Evolutionary conservation across 2,797 vertebrate species (phyloP).

Genomic region (Halcyon chelicuti): DNA sequence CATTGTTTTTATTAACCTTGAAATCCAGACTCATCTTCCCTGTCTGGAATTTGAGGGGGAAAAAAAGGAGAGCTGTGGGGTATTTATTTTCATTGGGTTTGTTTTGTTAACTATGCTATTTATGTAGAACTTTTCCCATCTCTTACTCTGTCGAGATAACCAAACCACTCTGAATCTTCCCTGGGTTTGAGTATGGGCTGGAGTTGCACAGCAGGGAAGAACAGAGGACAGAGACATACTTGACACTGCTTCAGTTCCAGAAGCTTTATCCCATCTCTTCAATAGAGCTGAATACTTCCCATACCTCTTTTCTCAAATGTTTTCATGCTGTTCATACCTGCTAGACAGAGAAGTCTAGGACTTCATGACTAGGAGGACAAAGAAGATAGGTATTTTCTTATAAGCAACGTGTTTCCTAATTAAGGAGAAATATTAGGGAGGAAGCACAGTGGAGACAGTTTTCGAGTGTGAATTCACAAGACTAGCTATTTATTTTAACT

Average conservation of each 20-base stretch:
- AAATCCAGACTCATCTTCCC: background rate
- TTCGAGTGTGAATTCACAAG: background rate
- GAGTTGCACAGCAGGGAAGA: accelerated
- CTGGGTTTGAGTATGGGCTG: background rate
- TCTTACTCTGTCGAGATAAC: background rate
- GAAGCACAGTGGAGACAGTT: background rate
- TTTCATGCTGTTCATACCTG: background rate
- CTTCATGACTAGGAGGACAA: background rate
- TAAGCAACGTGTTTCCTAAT: background rate
- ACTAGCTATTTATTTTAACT: background rate
- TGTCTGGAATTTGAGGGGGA: background rate
- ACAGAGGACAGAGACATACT: background rate
- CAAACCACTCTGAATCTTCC: background rate
- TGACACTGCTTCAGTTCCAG: background rate
- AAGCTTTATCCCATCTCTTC: background rate
- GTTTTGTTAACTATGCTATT: background rate
- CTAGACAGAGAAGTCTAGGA: background rate
- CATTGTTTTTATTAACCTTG: background rate
- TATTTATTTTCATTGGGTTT: background rate
- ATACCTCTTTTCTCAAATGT: background rate
- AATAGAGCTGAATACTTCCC: background rate
- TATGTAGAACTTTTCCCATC: background rate
- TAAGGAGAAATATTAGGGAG: background rate
- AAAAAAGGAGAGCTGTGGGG: background rate
- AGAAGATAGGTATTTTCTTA: background rate